Percentiles rank a stretch among this genome's conserved stretches.
Evolutionary conservation across 2,113 vertebrate genomes (phyloP).

Genomic region (Cercopithecus mona): DNA sequence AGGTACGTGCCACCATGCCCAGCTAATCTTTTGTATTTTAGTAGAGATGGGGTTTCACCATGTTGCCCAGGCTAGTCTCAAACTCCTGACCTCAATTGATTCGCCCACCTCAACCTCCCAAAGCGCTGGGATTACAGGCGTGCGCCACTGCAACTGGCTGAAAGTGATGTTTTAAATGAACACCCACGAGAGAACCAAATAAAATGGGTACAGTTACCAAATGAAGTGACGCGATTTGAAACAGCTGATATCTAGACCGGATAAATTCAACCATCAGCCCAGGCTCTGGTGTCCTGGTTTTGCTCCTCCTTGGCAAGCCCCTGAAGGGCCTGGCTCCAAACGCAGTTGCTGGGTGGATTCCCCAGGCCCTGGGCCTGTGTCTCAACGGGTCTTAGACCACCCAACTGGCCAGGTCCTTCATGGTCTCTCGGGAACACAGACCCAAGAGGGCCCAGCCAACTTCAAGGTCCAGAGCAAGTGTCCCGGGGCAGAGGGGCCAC

Average conservation of each 20-base stretch:
- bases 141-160: accelerated
- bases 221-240: neutral
- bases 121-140: too few relatives aligned
- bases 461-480: neutral
- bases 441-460: neutral
- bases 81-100: too few relatives aligned
- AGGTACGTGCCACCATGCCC: too few relatives aligned
- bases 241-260: neutral
- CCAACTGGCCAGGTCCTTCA: neutral
- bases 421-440: neutral
- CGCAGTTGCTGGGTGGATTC: neutral
- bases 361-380: neutral
- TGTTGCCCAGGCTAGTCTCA: too few relatives aligned
- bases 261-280: neutral
- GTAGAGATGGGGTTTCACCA: too few relatives aligned
- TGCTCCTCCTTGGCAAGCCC: neutral
- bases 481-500: neutral
- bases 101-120: too few relatives aligned
- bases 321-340: neutral
- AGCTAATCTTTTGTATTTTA: too few relatives aligned
- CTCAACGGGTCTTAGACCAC: neutral
- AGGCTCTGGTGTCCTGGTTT: neutral
- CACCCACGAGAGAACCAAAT: neutral
- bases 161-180: neutral
- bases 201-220: neutral